Base-by-base conservation (phyloP, 23 tunicate species). In the Phallusia fumigata region DNA sequence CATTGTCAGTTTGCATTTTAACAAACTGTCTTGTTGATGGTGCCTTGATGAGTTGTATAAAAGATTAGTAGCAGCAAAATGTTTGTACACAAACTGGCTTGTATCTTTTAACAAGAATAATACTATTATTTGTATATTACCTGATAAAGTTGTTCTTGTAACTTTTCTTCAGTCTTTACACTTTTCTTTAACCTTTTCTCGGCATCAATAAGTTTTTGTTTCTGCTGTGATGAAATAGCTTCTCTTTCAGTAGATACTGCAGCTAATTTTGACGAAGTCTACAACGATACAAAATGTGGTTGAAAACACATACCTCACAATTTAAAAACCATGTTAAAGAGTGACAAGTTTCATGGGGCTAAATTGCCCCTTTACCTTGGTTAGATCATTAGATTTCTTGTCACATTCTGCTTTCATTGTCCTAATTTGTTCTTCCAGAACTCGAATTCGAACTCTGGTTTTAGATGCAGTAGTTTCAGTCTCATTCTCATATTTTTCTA, bases 391-490 rank as follows among this genome's bases (percentile, higher is more conserved):
- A 40, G 53, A 35, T 77, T 77, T 77, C 12, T 30, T 21, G 2
- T 79, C 78, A 32, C 65, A 76, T 40, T 85, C 83, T 3, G 79
- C 40, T 44, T 58, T 35, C 44, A 49, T 30, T 26, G 83, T 35
- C 8, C 65, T 78, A 13, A 85, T 21, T 72, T 85, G 88, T 53
- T 85, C 88, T 34, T 85, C 88, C 31, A 85, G 32, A 31, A 85
- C 78, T 19, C 83, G 31, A 15, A 79, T 85, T n/a, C 83, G 45
- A 24, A 85, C 83, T 26, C 75, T 73, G 16, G 65, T 52, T 51
- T 79, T 80, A 30, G 88, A 85, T 0, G 47, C 36, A 22, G 40
- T 18, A 5, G 3, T 52, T 19, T 80, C 83, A 30, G 32, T 26
- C 30, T 85, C 79, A 5, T 85, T 49, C 69, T 85, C 52, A 28